These are phyloP conservation scores for Octonoba sinensis DNA, from an alignment of 2,888 invertebrate species.

Conservation along the genomic window DNA sequence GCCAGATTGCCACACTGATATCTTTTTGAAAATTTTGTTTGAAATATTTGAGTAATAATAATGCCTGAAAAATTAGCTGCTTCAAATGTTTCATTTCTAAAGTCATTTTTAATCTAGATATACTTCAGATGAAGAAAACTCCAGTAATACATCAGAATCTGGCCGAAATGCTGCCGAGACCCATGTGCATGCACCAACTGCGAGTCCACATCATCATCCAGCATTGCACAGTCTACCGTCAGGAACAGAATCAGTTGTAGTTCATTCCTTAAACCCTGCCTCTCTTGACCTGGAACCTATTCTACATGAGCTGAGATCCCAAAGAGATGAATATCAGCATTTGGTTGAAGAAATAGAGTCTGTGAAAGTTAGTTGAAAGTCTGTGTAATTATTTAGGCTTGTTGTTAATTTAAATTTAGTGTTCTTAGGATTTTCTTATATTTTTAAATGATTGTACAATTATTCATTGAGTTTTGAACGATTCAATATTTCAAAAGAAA, in stretches of 20 bases:
- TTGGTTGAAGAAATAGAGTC: constrained; percentile 83
- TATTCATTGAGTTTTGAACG: too few relatives aligned
- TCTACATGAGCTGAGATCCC: constrained; percentile 83
- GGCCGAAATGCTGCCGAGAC: constrained; percentile 67
- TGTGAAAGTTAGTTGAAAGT: constrained; percentile 66
- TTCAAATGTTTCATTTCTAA: too few relatives aligned
- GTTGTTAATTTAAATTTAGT: too few relatives aligned
- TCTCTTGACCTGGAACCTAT: constrained; percentile 66
- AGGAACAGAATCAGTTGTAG: constrained; percentile 46
- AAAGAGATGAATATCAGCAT: constrained; percentile 85
- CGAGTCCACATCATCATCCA: constrained; percentile 65
- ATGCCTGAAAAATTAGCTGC: too few relatives aligned
- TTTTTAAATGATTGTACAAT: too few relatives aligned
- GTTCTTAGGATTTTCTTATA: too few relatives aligned
- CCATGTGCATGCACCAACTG: constrained; percentile 68
- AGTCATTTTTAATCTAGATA: constrained; percentile 67
- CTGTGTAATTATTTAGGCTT: too few relatives aligned
- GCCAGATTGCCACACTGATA: too few relatives aligned
- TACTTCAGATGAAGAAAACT: constrained; percentile 71
- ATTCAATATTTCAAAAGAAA: too few relatives aligned
- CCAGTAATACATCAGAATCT: constrained; percentile 71
- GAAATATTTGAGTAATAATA: too few relatives aligned
- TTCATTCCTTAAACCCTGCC: constrained; percentile 41
- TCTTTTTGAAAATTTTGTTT: too few relatives aligned
- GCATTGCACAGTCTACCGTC: constrained; percentile 46